Base-by-base conservation (phyloP, 2,888 invertebrate genomes). In the Drosophila cyrtoloma region DNA sequence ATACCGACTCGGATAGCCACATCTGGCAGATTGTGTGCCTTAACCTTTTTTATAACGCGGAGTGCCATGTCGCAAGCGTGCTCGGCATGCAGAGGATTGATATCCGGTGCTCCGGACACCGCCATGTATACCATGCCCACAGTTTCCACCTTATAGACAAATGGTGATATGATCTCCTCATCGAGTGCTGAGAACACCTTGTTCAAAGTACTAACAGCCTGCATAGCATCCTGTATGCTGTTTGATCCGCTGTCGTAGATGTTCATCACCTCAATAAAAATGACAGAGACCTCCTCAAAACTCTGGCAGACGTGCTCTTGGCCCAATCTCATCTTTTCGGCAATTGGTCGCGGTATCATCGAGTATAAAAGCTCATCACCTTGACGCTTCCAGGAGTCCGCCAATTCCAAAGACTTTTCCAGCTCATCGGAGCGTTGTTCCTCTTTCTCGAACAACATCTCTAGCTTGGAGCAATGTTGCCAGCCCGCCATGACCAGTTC, bases 101-200 rank as follows among this genome's bases (percentile, higher is more conserved):
- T 94, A 91, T 98, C 97, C 0, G 98, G 98, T 2, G 97, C 97
- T 0, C 98, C 98, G 53, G 97, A 97, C 9, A 97, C 98, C 42
- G 97, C 96, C 98, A 98, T 98, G 93, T 98, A 98, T 59, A 95
- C 96, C 92, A 96, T 96, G n/a, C 98, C 98, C 1, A 98, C 97
- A 0, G 98, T 98, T 94, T 98, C 98, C 70, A 98, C 98, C 95
- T 98, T 98, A 92, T 98, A 98, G 2, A 98, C 97, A 68, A 97
- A 95, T 81, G 97, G 97, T 44, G 96, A 95, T 88, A 98, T 97
- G 89, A 97, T 96, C 56, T 98, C 95, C 33, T 96, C 94, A 93
- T 98, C 98, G 83, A 98, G 97, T 79, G 96, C 96, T 0, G 97
- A 96, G 94, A 97, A 98, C 0, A 97, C 96, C 4, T 96, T 96